phyloP scores from a whole-genome alignment of 1,140 invertebrate species.

The Temnothorax curvispinosus region DNA sequence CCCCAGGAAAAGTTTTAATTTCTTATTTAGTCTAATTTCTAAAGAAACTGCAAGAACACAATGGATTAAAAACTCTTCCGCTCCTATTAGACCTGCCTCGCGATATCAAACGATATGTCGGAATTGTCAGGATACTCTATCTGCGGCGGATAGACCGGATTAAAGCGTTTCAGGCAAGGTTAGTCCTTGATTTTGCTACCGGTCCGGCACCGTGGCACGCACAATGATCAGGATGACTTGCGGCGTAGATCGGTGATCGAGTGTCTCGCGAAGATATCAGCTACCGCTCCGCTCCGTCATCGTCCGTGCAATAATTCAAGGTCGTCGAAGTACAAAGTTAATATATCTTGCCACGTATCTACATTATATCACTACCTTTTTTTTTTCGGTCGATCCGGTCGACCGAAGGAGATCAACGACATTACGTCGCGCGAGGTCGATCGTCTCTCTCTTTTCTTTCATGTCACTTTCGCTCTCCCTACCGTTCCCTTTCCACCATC shows the following conservation, averaged over 20 bases:
- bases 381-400: conserved; percentile 39
- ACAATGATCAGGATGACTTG: conserved; percentile 73
- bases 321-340: conserved; percentile 69
- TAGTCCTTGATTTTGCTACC: conserved; percentile 68
- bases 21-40: not conserved
- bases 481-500: conserved; percentile 36
- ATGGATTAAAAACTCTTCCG: not conserved
- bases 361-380: conserved; percentile 62
- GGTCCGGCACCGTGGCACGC: conserved; percentile 65
- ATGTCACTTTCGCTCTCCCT: conserved; percentile 61
- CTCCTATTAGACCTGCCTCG: not conserved
- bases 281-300: conserved; percentile 70
- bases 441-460: conserved; percentile 64
- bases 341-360: conserved; percentile 64
- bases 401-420: conserved; percentile 68
- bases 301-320: conserved; percentile 72
- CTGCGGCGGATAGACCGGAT: conserved; percentile 39
- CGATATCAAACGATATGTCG: conserved; percentile 23
- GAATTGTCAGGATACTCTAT: conserved; percentile 36
- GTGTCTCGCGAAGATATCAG: conserved; percentile 71
- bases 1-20: not conserved
- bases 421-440: conserved; percentile 62
- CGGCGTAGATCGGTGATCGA: conserved; percentile 63
- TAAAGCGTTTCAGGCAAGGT: conserved; percentile 61
- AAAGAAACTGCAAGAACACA: not conserved